Evolutionary conservation across 2,888 invertebrate species (phyloP).

Genomic region (Dorcus hopei): DNA sequence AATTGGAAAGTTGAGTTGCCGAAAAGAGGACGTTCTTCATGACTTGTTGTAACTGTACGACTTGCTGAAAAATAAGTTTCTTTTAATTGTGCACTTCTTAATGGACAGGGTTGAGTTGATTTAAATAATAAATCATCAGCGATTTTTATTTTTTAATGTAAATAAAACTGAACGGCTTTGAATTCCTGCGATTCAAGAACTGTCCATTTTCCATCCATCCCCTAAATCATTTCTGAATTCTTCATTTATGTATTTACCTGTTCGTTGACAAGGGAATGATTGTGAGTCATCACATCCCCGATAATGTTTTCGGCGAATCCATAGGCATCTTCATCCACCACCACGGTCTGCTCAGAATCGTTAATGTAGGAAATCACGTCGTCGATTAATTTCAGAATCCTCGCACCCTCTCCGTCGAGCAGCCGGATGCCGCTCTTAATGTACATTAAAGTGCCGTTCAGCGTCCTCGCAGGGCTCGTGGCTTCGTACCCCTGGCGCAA

Average conservation of each 20-base stretch:
- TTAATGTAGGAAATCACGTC: constrained; percentile 58
- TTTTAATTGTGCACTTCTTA: too few relatives aligned
- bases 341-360: constrained; percentile 40
- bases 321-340: constrained; percentile 34
- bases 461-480: constrained; percentile 55
- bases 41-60: constrained; percentile 9
- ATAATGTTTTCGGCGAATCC: constrained; percentile 48
- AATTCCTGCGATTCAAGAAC: background rate
- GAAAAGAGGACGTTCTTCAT: constrained; percentile 7
- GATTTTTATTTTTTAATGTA: too few relatives aligned
- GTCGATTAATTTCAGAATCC: constrained; percentile 56
- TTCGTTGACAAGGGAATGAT: constrained; percentile 67
- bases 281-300: constrained; percentile 62
- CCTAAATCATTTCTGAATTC: too few relatives aligned
- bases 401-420: constrained; percentile 63
- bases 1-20: constrained; percentile 3
- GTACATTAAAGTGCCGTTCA: constrained; percentile 55
- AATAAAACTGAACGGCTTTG: too few relatives aligned
- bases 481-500: constrained; percentile 63
- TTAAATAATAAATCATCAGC: too few relatives aligned
- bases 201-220: too few relatives aligned
- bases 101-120: too few relatives aligned
- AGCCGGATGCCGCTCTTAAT: constrained; percentile 52
- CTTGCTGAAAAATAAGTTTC: constrained; percentile 19
- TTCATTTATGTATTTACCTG: constrained; percentile 54